These are phyloP conservation scores for Strigamia crassipes DNA, from an alignment of 2,888 invertebrate genomes.

Conservation along the genomic window DNA sequence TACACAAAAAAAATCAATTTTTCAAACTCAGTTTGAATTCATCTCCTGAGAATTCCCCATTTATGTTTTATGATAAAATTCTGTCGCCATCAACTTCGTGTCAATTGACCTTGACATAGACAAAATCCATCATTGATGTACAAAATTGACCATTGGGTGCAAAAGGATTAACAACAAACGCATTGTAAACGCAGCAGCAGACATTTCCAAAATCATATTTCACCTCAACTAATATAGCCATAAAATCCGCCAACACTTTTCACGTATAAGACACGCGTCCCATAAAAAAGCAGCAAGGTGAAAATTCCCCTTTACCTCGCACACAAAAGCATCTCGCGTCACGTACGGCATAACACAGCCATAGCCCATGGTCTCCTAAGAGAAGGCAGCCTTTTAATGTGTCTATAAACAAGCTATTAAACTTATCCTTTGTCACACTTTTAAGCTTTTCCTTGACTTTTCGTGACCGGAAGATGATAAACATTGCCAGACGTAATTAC, in stretches of 20 bases:
- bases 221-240: background rate
- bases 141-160: too few species aligned
- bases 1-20: too few species aligned
- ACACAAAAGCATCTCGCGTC: constrained; percentile 22
- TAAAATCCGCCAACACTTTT: background rate
- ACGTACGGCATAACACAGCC: constrained; percentile 21
- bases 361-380: background rate
- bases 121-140: too few species aligned
- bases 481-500: constrained; percentile 23
- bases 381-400: background rate
- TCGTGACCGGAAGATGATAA: constrained; percentile 31
- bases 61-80: too few species aligned
- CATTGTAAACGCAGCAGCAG: too few species aligned
- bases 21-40: too few species aligned
- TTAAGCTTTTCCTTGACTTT: constrained; percentile 28
- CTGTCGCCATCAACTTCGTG: too few species aligned
- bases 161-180: too few species aligned
- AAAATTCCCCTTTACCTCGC: constrained; percentile 27
- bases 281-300: background rate
- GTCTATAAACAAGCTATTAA: constrained; percentile 36
- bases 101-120: too few species aligned
- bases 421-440: constrained; percentile 35
- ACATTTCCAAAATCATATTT: too few species aligned
- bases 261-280: background rate
- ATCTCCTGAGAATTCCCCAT: too few species aligned